phyloP scores from a whole-genome alignment of 2,797 vertebrate species.

The Acanthurus tractus region DNA sequence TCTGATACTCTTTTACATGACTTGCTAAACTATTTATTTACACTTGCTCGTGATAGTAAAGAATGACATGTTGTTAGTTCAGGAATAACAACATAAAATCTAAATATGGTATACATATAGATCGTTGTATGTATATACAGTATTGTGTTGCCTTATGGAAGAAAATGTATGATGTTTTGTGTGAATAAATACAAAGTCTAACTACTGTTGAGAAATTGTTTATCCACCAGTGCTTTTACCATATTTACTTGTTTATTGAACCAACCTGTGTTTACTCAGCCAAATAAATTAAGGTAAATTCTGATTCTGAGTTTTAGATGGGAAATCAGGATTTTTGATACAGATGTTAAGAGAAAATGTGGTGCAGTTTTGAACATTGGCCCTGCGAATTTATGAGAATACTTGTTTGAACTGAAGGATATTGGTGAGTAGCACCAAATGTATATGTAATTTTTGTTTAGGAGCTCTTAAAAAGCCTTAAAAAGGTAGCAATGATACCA shows the following conservation, averaged over 20 bases:
- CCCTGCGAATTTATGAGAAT: too few relatives aligned
- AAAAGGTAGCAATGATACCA: background rate
- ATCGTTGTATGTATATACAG: conserved; percentile 83
- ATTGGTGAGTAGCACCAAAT: background rate
- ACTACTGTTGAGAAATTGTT: conserved; percentile 42
- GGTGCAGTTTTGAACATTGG: background rate
- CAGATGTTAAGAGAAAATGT: background rate
- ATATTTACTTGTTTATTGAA: background rate
- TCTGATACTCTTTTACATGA: conserved; percentile 76
- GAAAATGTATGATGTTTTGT: conserved; percentile 83
- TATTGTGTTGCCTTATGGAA: conserved; percentile 86
- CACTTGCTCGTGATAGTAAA: conserved; percentile 74
- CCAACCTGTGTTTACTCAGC: background rate
- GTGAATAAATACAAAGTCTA: conserved; percentile 86
- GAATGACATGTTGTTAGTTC: conserved; percentile 76
- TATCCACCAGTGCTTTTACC: background rate
- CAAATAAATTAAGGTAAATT: background rate
- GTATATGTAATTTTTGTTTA: background rate
- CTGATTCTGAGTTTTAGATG: background rate
- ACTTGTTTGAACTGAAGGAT: too few relatives aligned
- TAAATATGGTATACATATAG: conserved; percentile 80
- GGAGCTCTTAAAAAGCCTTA: background rate
- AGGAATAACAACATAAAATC: conserved; percentile 71
- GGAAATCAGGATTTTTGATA: background rate
- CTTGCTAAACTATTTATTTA: conserved; percentile 78